Evolutionary conservation across 2,113 vertebrate species (phyloP), one percentile per base, ranked within the genome.

Genomic region (Hemiscyllium ocellatum): DNA sequence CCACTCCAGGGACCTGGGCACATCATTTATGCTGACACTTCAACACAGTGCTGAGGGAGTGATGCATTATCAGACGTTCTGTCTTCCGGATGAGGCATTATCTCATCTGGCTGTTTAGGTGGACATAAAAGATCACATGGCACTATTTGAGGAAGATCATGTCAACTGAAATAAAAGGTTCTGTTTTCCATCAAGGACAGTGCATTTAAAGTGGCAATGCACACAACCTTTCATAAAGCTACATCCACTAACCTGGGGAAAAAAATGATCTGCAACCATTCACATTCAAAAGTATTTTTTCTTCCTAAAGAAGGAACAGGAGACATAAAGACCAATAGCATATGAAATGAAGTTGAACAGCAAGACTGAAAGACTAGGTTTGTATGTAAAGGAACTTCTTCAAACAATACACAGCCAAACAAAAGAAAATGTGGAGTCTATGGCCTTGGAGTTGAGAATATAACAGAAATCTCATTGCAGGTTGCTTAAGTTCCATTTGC

Each of bases 71-170:
- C 89, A 66, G 89, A 68, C n/a, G 61, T 37, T 52, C 89, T 93
- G 89, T 68, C 89, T 93, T 93, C 89, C 89, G n/a, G 89, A 66
- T 68, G 61, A 93, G 89, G 66, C 89, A 93, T 93, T 93, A 93
- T 68, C 89, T 93, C 61, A 65, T 66, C n/a, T 93, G 89, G 33
- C 89, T 66, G 87, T 19, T 93, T 66, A 93, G n/a, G 89, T 93
- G n/a, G 33, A 68, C 19, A 37, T 68, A 66, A 93, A 65, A 93
- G 33, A 93, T 93, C 89, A 93, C 89, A 19, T 66, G 89, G 89
- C 89, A 66, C 56, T 91, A 37, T 66, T 91, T 93, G 89, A 66
- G 37, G 29, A 91, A 20, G 61, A 37, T 66, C 17, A n/a, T 66
- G 29, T 66, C 87, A 66, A 93, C 89, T 93, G 61, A 93, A 33